Evolutionary conservation across 2,113 vertebrate genomes (phyloP).

Genomic region (Lepisosteus osseus): DNA sequence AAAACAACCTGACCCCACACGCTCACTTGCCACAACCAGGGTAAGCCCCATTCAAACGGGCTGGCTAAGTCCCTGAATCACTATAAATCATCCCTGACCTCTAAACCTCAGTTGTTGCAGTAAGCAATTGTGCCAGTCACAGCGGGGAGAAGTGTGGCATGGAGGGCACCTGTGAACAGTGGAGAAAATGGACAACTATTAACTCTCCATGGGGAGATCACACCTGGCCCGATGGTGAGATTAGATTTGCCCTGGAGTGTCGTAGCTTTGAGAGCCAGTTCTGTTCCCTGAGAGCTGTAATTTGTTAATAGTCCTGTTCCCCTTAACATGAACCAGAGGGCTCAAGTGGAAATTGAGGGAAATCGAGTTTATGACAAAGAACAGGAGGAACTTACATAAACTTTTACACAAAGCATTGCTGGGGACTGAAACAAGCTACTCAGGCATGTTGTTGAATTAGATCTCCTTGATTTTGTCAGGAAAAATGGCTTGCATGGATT

Average conservation of each 20-base stretch:
- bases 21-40: conserved; percentile 37
- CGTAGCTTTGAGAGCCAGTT: too few relatives aligned
- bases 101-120: not conserved
- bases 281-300: conserved; percentile 28
- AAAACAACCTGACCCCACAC: conserved; percentile 48
- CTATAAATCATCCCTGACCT: conserved; percentile 10
- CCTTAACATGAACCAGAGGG: not conserved
- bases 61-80: conserved; percentile 49
- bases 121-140: conserved; percentile 43
- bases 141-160: not conserved
- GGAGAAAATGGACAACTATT: not conserved
- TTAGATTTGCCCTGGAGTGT: too few relatives aligned
- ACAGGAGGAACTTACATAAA: too few relatives aligned
- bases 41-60: conserved; percentile 64
- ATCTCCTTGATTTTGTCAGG: too few relatives aligned
- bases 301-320: conserved; percentile 33
- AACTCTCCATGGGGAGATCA: not conserved
- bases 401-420: too few relatives aligned
- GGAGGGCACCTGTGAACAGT: too few relatives aligned
- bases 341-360: too few relatives aligned
- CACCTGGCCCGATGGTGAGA: too few relatives aligned
- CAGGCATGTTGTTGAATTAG: too few relatives aligned
- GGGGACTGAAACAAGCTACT: too few relatives aligned
- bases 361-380: too few relatives aligned
- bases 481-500: too few relatives aligned